These are phyloP conservation scores for Elysia crispata DNA, from an alignment of 2,888 invertebrate genomes.

Conservation along the genomic window DNA sequence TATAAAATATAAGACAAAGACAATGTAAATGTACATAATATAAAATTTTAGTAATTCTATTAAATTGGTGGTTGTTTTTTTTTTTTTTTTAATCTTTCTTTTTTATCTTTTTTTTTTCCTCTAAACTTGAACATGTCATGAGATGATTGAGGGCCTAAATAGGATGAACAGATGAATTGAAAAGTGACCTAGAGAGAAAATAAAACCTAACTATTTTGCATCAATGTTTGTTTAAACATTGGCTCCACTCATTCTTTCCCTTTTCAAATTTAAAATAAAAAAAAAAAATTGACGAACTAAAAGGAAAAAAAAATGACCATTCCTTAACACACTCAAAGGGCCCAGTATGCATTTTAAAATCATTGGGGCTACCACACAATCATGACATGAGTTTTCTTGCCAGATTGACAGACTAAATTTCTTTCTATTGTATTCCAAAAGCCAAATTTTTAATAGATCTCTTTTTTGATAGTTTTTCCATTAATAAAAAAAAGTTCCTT, in stretches of 20 bases:
- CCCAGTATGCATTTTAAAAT: too few species aligned
- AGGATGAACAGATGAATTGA: not conserved
- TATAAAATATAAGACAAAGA: constrained; percentile 34
- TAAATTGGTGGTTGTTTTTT: not conserved
- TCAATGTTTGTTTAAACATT: constrained; percentile 46
- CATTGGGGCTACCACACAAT: too few species aligned
- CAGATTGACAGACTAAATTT: too few species aligned
- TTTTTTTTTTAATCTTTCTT: constrained; percentile 20
- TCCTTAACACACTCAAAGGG: not conserved
- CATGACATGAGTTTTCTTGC: too few species aligned
- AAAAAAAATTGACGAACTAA: not conserved
- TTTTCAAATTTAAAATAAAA: constrained; percentile 44
- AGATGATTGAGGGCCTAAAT: constrained; percentile 11
- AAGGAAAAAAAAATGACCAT: not conserved
- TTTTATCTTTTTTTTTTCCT: constrained; percentile 1
- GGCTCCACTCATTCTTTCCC: constrained; percentile 49
- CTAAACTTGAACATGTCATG: not conserved
- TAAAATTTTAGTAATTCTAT: constrained; percentile 21
- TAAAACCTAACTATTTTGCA: constrained; percentile 13
- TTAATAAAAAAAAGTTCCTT: not conserved
- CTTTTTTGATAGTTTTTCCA: too few species aligned
- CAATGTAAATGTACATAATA: constrained; percentile 1
- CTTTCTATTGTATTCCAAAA: too few species aligned
- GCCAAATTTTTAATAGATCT: too few species aligned
- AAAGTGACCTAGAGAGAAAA: not conserved